A percentile compares a stretch with the other conserved stretches of the same genome.
Evolutionary conservation across 2,113 vertebrate species (phyloP).

Genomic region (Menura novaehollandiae): DNA sequence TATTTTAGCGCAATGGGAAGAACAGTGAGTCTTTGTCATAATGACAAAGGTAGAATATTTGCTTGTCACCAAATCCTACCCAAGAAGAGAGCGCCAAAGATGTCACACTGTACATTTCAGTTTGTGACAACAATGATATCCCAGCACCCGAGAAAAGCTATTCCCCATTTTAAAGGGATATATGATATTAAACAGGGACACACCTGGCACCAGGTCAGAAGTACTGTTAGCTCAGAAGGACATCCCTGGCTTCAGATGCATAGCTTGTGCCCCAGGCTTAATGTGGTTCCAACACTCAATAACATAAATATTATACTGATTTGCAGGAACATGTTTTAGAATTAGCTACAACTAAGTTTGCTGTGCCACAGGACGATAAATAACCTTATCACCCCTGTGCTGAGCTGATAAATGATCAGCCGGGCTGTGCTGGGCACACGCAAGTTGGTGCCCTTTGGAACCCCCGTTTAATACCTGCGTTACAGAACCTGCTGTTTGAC

Average conservation of each 20-base stretch:
- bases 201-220: not conserved
- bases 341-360: not conserved
- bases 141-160: not conserved
- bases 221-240: not conserved
- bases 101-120: fast-evolving
- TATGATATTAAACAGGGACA: not conserved
- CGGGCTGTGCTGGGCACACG: not conserved
- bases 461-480: not conserved
- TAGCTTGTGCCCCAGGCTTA: not conserved
- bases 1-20: not conserved
- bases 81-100: not conserved
- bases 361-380: not conserved
- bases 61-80: conserved; percentile 31
- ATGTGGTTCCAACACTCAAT: not conserved
- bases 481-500: conserved; percentile 37
- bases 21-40: conserved; percentile 35
- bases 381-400: not conserved
- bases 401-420: not conserved
- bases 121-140: not conserved
- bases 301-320: not conserved
- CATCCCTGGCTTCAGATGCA: not conserved
- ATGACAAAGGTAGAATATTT: conserved; percentile 29
- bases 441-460: conserved; percentile 50
- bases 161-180: not conserved
- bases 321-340: not conserved